Base-by-base conservation (phyloP, 2,113 vertebrate genomes). In the Acanthochromis polyacanthus region DNA sequence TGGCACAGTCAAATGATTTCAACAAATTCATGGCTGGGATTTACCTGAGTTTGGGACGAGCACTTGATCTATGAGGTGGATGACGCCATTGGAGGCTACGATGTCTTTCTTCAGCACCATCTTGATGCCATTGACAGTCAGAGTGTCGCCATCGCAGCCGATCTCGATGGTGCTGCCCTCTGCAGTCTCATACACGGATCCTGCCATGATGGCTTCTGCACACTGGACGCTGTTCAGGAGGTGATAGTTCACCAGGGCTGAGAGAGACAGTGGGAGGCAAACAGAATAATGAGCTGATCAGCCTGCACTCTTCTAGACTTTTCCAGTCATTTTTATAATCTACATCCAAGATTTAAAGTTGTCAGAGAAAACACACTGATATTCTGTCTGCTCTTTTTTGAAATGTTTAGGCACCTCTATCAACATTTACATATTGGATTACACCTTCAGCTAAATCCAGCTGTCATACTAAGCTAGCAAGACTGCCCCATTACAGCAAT, bases 61-160 rank as follows among this genome's bases (percentile, higher is more conserved):
- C 56, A 99, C 96, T 88, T 95, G 84, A 80, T 96, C 95, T 30
- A 99, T 97, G 71, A 97, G 91, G 85, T 99, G 98, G 90, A 99
- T 97, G 63, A 99, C 97, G 0, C 98, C 98, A 23, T 99, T 99
- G 83, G 91, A 96, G 62, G 97, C 94, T 51, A 99, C 96, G 22
- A 99, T 97, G 86, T 99, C 98, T 89, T 99, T 99, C 83, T 96
- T 96, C 85, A 97, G 95, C 66, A 99, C 96, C 96, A 99, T 98
- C 90, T 96, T 97, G 79, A 98, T 93, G 53, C 98, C 98, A 9
- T 99, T 99, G 45, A 99, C 93, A 1, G 97, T 98, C 73, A 99
- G 87, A 55, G 95, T 97, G 84, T 98, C 95, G 0, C 98, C 97
- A 46, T 99, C 96, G 62, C 98, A 99, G 50, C 97, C 97, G 20